phyloP scores from a whole-genome alignment of 1,140 invertebrate genomes.

The Cydia pomonella region DNA sequence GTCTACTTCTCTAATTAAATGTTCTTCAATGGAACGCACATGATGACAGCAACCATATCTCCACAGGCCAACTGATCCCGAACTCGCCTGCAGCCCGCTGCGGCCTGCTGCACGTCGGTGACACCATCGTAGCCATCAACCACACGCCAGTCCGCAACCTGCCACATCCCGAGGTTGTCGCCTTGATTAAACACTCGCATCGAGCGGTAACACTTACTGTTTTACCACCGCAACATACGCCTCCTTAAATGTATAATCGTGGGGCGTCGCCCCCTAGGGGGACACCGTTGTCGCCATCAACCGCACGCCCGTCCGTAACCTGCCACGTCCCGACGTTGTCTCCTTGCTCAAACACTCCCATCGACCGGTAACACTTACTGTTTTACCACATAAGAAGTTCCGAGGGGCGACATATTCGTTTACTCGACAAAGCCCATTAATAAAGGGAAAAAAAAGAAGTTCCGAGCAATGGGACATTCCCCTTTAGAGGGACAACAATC shows the following conservation, averaged over 20 bases:
- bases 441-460: no score
- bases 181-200: conserved; percentile 96
- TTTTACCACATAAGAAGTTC: no score
- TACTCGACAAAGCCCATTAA: no score
- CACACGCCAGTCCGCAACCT: conserved; percentile 94
- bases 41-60: no score
- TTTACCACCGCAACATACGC: conserved; percentile 44
- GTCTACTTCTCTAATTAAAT: no score
- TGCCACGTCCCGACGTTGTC: conserved; percentile 98
- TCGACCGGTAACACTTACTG: conserved; percentile 93
- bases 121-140: conserved; percentile 98
- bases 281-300: conserved; percentile 98
- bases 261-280: conserved; percentile 74
- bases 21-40: no score
- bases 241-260: no score
- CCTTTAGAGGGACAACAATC: no score
- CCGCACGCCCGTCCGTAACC: conserved; percentile 93
- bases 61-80: conserved; percentile 93
- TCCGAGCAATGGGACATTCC: no score
- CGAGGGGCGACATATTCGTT: no score
- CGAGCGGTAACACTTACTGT: conserved; percentile 95
- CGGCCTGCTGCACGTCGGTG: conserved; percentile 94
- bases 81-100: conserved; percentile 97
- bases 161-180: conserved; percentile 98
- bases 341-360: conserved; percentile 97